A percentile compares a stretch with the other conserved stretches of the same genome.
phyloP scores from a whole-genome alignment of 2,888 invertebrate genomes.

The Drosophila nr. perissopoda region DNA sequence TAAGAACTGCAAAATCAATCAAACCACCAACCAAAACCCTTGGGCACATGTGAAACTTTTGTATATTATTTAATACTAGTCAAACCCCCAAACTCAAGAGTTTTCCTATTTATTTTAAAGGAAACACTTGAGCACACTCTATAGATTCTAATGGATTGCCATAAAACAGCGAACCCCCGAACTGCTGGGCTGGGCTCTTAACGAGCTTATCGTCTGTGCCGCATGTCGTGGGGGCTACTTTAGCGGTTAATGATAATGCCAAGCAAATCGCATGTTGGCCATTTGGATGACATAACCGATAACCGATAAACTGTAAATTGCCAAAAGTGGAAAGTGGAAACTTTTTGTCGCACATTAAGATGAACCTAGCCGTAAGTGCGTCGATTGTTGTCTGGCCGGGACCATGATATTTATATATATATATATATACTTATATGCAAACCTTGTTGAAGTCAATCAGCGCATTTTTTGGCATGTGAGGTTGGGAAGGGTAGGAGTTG shows the following conservation, averaged over 20 bases:
- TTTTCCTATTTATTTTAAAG: not conserved
- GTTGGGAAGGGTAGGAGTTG: not conserved
- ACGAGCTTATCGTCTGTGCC: constrained; percentile 36
- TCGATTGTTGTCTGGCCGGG: constrained; percentile 57
- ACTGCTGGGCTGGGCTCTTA: constrained; percentile 23
- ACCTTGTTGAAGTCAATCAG: constrained; percentile 68
- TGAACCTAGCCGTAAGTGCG: constrained; percentile 50
- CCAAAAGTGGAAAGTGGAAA: constrained; percentile 56
- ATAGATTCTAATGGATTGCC: constrained; percentile 41
- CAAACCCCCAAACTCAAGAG: not conserved
- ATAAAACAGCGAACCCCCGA: constrained; percentile 1
- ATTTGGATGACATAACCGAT: constrained; percentile 80
- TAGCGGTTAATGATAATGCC: constrained; percentile 50
- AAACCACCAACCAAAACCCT: not conserved
- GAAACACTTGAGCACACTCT: constrained; percentile 10
- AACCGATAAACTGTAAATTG: constrained; percentile 80
- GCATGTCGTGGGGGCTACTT: constrained; percentile 12
- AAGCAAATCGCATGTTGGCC: constrained; percentile 69
- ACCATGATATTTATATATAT: constrained; percentile 9
- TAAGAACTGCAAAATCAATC: not conserved
- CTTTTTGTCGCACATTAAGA: constrained; percentile 74
- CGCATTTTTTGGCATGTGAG: constrained; percentile 43
- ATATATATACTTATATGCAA: constrained; percentile 37
- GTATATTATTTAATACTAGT: not conserved
- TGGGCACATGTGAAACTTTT: not conserved